Evolutionary conservation across 2,113 vertebrate genomes (phyloP).

Genomic region (Erinaceus europaeus): DNA sequence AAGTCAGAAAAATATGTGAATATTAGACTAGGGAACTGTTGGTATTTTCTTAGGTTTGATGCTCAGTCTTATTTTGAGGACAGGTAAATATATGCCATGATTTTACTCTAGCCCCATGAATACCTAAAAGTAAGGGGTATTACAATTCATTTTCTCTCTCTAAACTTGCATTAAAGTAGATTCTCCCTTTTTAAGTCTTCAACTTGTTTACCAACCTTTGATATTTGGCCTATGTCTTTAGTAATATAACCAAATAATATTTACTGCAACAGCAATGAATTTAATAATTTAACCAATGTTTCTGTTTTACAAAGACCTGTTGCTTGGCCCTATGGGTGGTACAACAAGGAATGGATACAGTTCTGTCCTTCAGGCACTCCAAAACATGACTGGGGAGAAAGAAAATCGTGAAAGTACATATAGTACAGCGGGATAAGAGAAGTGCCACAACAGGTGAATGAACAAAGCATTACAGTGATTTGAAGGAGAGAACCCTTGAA

Average conservation of each 20-base stretch:
- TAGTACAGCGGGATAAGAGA: conserved; percentile 29
- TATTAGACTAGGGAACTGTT: neutral
- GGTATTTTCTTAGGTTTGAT: neutral
- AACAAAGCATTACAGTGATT: conserved; percentile 32
- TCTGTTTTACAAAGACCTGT: conserved; percentile 19
- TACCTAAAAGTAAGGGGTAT: conserved; percentile 27
- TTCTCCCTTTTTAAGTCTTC: conserved; percentile 6
- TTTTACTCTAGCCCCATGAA: neutral
- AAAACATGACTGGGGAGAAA: neutral
- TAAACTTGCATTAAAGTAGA: conserved; percentile 4
- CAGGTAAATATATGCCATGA: neutral
- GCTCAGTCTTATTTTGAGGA: neutral
- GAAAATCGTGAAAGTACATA: conserved; percentile 41
- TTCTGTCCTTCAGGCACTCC: conserved; percentile 1
- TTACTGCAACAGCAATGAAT: conserved; percentile 1
- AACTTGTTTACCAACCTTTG: neutral
- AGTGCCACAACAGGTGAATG: conserved; percentile 28
- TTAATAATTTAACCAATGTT: conserved; percentile 32
- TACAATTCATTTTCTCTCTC: conserved; percentile 32
- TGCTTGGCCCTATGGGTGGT: conserved; percentile 23
- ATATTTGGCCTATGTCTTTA: neutral
- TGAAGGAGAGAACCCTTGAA: neutral
- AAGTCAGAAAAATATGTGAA: conserved; percentile 9
- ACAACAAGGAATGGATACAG: neutral
- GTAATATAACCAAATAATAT: conserved; percentile 14